phyloP scores from a whole-genome alignment of 1,140 invertebrate genomes.

The Leptinotarsa lineolata region DNA sequence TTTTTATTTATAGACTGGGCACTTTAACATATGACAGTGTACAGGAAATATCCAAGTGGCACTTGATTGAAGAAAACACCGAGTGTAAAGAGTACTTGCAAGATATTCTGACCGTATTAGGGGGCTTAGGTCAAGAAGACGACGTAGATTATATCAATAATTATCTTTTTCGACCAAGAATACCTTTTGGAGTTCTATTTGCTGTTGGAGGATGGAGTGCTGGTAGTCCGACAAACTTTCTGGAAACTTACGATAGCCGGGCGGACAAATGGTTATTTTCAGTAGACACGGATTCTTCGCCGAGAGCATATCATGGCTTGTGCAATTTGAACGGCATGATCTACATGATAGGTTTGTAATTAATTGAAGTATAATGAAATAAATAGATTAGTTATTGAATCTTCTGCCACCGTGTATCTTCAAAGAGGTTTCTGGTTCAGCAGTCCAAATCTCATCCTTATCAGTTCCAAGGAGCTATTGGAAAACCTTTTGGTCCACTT shows the following conservation, averaged over 20 bases:
- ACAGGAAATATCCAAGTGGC: slow-evolving; percentile 56
- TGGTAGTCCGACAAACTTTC: slow-evolving; percentile 75
- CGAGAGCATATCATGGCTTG: slow-evolving; percentile 76
- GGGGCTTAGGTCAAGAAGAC: slow-evolving; percentile 58
- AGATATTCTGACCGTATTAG: slow-evolving; percentile 42
- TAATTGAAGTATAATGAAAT: neutral
- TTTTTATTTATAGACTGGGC: slow-evolving; percentile 29
- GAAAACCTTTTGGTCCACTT: no score
- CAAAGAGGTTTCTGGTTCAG: no score
- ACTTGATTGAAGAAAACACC: slow-evolving; percentile 59
- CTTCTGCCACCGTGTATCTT: no score
- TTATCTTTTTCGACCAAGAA: slow-evolving; percentile 63
- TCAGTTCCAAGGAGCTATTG: no score
- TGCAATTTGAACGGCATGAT: slow-evolving; percentile 69
- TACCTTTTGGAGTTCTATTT: slow-evolving; percentile 73
- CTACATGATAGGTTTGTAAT: slow-evolving; percentile 62
- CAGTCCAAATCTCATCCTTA: no score
- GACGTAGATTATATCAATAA: slow-evolving; percentile 59
- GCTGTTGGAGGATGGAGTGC: slow-evolving; percentile 79
- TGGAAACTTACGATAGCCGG: slow-evolving; percentile 78
- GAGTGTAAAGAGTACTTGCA: slow-evolving; percentile 44
- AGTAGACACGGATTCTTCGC: slow-evolving; percentile 64
- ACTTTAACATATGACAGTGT: slow-evolving; percentile 35
- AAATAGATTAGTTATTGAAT: neutral
- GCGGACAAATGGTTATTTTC: slow-evolving; percentile 69